phyloP scores from a whole-genome alignment of 30 jellyfish, hydroid and myxozoan species.

The Aurelia sp. region DNA sequence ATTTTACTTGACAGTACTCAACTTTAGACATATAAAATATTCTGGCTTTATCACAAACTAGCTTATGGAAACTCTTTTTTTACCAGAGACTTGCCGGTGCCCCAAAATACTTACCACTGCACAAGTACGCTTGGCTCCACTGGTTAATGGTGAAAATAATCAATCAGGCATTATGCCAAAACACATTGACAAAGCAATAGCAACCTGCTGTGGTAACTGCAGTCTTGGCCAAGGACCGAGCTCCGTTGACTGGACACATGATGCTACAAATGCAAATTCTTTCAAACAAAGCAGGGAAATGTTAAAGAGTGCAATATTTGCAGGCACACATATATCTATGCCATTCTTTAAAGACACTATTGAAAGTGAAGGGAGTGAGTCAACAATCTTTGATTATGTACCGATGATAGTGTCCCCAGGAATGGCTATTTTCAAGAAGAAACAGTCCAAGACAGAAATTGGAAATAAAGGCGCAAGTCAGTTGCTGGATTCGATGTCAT shows the following conservation, averaged over 20 bases:
- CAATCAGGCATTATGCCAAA: background rate
- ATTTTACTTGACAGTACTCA: no score
- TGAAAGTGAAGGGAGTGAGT: conserved; percentile 3
- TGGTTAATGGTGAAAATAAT: background rate
- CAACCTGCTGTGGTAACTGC: conserved; percentile 54
- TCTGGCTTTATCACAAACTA: background rate
- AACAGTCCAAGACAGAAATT: conserved; percentile 28
- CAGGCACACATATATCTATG: conserved; percentile 53
- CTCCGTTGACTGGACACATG: conserved; percentile 54
- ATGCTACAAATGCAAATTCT: conserved; percentile 31
- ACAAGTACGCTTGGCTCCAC: conserved; percentile 6
- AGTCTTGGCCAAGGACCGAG: conserved; percentile 70
- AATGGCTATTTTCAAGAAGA: conserved; percentile 55
- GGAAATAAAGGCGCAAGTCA: conserved; percentile 30
- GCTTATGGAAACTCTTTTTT: background rate
- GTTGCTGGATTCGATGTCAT: conserved; percentile 14
- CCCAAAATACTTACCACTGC: conserved; percentile 20
- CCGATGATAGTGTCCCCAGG: conserved; percentile 63
- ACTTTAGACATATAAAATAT: background rate
- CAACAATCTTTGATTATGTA: conserved; percentile 32
- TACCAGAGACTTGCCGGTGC: conserved; percentile 42
- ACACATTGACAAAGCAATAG: conserved; percentile 5
- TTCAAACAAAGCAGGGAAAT: conserved; percentile 10
- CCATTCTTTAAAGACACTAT: conserved; percentile 39
- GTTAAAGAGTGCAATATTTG: conserved; percentile 4